These are phyloP conservation scores for Iphiclides podalirius DNA, from an alignment of 2,888 invertebrate genomes.

Conservation along the genomic window DNA sequence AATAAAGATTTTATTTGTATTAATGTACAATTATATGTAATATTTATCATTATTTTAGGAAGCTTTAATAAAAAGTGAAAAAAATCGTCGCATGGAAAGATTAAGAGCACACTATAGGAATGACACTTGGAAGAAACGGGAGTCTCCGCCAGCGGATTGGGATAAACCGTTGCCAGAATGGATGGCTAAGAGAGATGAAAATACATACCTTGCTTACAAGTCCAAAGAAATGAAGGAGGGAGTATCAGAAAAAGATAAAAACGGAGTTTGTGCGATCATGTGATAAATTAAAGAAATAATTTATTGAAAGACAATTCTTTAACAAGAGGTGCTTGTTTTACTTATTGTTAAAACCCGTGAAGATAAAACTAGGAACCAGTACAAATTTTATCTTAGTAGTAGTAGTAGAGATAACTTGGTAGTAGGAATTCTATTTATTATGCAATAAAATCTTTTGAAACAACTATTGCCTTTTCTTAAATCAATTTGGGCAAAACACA, in stretches of 20 bases:
- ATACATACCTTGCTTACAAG: constrained; percentile 83
- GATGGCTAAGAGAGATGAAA: constrained; percentile 83
- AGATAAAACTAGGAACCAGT: neutral
- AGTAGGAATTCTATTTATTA: too few relatives aligned
- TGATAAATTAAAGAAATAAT: constrained; percentile 33
- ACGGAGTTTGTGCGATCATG: constrained; percentile 57
- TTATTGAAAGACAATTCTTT: neutral
- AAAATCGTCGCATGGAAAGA: constrained; percentile 80
- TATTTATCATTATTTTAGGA: constrained; percentile 58
- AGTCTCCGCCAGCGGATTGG: constrained; percentile 90
- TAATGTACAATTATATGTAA: constrained; percentile 1
- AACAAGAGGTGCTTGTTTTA: neutral
- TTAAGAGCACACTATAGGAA: constrained; percentile 85
- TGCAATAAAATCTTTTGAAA: too few relatives aligned
- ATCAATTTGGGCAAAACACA: too few relatives aligned
- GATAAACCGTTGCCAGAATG: constrained; percentile 88
- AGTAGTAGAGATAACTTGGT: too few relatives aligned
- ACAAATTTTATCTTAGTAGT: neutral
- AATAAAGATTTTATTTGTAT: too few relatives aligned
- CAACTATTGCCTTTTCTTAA: too few relatives aligned
- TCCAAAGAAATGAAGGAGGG: constrained; percentile 80
- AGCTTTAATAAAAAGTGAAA: constrained; percentile 86
- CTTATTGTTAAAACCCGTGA: neutral
- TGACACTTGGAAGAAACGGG: constrained; percentile 88
- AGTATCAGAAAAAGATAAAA: constrained; percentile 40